These are phyloP conservation scores for Hartigia nigra DNA, from an alignment of 2,888 invertebrate genomes.

Conservation along the genomic window DNA sequence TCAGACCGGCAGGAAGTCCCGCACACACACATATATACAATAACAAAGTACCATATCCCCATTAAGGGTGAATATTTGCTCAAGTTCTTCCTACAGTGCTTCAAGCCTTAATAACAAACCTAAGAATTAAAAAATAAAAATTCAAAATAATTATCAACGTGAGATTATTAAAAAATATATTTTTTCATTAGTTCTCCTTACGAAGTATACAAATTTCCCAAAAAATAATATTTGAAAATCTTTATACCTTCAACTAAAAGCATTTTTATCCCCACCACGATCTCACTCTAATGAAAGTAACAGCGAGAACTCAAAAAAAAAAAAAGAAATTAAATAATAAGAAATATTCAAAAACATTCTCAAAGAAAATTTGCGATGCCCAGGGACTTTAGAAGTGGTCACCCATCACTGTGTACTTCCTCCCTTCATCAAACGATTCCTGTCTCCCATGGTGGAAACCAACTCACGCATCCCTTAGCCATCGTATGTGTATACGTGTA, in stretches of 20 bases:
- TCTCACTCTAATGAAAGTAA: neutral
- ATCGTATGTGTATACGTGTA: neutral
- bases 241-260: neutral
- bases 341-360: neutral
- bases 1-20: neutral
- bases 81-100: neutral
- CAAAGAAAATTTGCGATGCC: neutral
- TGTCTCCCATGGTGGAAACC: conserved; percentile 26
- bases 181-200: no score
- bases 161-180: no score
- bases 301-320: neutral
- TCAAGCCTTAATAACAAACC: neutral
- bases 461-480: neutral
- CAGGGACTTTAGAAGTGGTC: conserved; percentile 13
- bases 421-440: conserved; percentile 43
- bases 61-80: neutral
- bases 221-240: neutral
- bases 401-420: conserved; percentile 33
- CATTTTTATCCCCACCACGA: neutral
- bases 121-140: neutral
- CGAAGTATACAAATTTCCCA: neutral
- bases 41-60: neutral
- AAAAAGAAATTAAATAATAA: neutral
- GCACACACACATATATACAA: neutral
- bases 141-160: no score